Evolutionary conservation across 1,140 invertebrate species (phyloP), one percentile per base, ranked within the genome.

Genomic region (Macrostomum lignano): DNA sequence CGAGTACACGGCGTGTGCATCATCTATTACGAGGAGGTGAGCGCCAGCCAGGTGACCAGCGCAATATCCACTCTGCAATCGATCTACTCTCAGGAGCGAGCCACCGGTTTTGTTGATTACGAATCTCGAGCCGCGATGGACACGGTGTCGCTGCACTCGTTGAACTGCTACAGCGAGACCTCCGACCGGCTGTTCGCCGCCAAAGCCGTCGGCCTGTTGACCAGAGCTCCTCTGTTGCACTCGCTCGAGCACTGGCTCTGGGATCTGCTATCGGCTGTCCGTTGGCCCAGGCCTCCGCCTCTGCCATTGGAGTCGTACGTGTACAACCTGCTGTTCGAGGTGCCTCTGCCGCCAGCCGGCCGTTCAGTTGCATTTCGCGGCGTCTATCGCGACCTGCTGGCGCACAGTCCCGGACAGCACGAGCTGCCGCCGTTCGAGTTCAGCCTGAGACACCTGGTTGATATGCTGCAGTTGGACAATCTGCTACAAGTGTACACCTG

Each of bases 391-490:
- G 33, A 35, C 17, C 9, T 11, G 15, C 2, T 9, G 13, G n/a
- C 15, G 11, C 13, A 30, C 13, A 19, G 11, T 31, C 33, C 13
- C 11, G 5, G 62, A 69, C n/a, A n/a, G n/a, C n/a, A n/a, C 39
- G 82, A 93, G 53, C 57, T 94, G 44, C 84, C 84, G 2, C 64
- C 91, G 39, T 69, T 93, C 38, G 88, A 98, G 51, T 93, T 84
- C 54, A 69, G 81, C 0, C 52, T 94, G 17, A 67, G 74, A 41
- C 65, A 81, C 36, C 66, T 94, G 44, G 88, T 94, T 48, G 62
- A 44, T 30, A 67, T 72, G 45, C 59, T 94, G 21, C 77, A 77
- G 19, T 68, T 84, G 3, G 78, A 91, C 40, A 74, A 72, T 50
- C 68, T 88, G 19, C 65, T 96, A 21, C 73, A 81, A 47, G 60